A percentile compares a stretch with the other conserved stretches of the same genome.
Conservation (phyloP, 2,113 vertebrate genomes). For the Lophotis ruficrista region DNA sequence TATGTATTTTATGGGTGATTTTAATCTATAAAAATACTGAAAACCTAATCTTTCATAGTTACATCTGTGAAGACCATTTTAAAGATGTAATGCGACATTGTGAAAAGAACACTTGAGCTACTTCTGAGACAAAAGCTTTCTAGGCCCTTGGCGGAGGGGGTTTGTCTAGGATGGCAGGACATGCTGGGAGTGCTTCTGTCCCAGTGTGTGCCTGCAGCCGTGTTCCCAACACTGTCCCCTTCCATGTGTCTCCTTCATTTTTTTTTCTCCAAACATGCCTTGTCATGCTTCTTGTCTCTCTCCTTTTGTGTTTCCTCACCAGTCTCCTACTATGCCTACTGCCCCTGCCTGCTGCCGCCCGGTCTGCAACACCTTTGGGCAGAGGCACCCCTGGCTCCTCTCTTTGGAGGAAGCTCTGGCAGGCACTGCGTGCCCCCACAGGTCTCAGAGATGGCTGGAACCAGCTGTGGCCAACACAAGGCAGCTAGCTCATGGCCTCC, state of each 20-base stretch:
- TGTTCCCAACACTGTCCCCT: neutral
- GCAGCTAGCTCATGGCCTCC: neutral
- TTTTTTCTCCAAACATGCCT: fast-evolving
- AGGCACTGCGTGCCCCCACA: fast-evolving
- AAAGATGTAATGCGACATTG: neutral
- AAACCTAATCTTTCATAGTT: neutral
- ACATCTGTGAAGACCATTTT: neutral
- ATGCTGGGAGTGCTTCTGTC: neutral
- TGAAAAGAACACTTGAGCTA: neutral
- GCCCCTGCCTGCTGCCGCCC: no score
- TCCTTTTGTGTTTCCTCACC: neutral
- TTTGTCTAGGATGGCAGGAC: neutral
- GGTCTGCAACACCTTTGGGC: neutral
- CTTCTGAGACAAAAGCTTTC: no score
- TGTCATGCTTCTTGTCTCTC: neutral
- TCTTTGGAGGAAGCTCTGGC: neutral
- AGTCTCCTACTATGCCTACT: no score
- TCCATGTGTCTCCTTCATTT: neutral
- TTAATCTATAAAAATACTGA: neutral
- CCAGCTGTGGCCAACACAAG: neutral
- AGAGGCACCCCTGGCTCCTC: neutral
- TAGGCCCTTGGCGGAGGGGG: no score
- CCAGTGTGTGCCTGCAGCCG: fast-evolving
- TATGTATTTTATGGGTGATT: neutral
- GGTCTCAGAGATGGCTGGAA: neutral